Evolutionary conservation across 2,888 invertebrate genomes (phyloP).

Genomic region (Brenthis ino): DNA sequence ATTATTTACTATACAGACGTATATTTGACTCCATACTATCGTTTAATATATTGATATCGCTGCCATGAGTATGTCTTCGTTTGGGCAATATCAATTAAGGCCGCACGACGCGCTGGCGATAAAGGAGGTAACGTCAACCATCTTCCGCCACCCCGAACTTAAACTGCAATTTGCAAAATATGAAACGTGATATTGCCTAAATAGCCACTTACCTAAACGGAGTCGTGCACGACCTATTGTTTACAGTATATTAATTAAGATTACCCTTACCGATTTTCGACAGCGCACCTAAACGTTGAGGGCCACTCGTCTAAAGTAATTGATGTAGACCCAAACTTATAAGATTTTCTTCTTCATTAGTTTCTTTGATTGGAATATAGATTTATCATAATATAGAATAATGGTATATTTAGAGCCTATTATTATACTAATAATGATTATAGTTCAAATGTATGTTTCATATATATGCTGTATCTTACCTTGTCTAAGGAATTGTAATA

Average conservation of each 20-base stretch:
- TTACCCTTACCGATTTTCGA: slow-evolving; percentile 46
- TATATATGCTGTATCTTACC: no score
- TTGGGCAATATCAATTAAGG: slow-evolving; percentile 73
- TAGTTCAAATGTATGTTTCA: no score
- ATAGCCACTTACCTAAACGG: slow-evolving; percentile 67
- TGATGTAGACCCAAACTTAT: slow-evolving; percentile 5
- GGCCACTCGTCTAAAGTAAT: slow-evolving; percentile 25
- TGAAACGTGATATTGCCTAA: slow-evolving; percentile 76
- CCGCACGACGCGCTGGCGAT: slow-evolving; percentile 58
- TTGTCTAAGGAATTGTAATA: background rate
- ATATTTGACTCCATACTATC: slow-evolving; percentile 20
- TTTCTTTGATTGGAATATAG: background rate
- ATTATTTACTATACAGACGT: background rate
- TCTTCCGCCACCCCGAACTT: slow-evolving; percentile 45
- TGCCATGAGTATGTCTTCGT: slow-evolving; percentile 58
- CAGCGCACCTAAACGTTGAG: slow-evolving; percentile 25
- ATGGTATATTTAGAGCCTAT: background rate
- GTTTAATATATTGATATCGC: slow-evolving; percentile 55
- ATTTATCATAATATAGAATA: background rate
- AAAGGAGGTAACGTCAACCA: slow-evolving; percentile 53
- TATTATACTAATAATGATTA: no score
- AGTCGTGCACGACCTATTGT: slow-evolving; percentile 59
- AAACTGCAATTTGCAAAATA: slow-evolving; percentile 62
- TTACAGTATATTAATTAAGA: slow-evolving; percentile 70
- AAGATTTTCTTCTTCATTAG: background rate